A percentile compares a stretch with the other conserved stretches of the same genome.
Conservation (phyloP, 2,797 vertebrate genomes). For the Limosa lapponica region DNA sequence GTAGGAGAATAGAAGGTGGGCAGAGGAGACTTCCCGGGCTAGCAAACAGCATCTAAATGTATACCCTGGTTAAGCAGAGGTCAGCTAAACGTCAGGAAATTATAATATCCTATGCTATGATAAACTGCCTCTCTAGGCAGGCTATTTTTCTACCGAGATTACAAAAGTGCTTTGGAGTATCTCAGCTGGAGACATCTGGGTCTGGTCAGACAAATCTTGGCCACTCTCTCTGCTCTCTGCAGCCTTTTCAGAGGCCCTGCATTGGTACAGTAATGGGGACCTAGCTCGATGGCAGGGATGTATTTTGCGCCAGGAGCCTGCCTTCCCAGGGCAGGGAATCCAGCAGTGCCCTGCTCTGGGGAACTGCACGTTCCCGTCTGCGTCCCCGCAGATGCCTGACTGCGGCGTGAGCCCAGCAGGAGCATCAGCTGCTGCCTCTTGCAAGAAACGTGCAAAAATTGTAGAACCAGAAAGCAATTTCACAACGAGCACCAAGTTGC, state of each 20-base stretch:
- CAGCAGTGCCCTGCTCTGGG: background rate
- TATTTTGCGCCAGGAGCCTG: background rate
- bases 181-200: background rate
- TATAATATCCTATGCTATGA: background rate
- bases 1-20: background rate
- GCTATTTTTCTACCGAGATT: background rate
- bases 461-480: background rate
- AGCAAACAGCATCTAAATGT: background rate
- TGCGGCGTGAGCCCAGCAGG: accelerated
- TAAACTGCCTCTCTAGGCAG: background rate
- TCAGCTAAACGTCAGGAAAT: background rate
- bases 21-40: background rate
- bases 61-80: background rate
- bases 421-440: background rate
- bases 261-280: accelerated
- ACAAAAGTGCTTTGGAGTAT: background rate
- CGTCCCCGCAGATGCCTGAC: background rate
- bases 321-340: background rate
- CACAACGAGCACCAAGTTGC: background rate
- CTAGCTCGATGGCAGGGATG: background rate
- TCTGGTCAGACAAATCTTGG: background rate
- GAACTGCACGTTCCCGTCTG: accelerated
- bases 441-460: background rate
- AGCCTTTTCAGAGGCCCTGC: background rate
- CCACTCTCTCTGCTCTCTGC: accelerated